Evolutionary conservation across 2,797 vertebrate species (phyloP).

Genomic region (Periparus ater): DNA sequence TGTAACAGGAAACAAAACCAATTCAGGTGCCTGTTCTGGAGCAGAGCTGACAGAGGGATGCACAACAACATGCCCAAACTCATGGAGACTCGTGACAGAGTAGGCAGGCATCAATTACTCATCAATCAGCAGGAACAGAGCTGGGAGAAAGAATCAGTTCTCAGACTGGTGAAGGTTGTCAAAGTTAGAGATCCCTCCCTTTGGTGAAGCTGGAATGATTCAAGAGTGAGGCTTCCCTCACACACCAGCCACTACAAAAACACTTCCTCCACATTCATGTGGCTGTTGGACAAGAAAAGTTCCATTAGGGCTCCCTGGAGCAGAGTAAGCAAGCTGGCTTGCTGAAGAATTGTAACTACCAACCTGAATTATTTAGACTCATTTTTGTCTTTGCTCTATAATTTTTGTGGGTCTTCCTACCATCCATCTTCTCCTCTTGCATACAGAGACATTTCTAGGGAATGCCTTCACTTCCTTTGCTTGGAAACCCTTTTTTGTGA

Average conservation of each 20-base stretch:
- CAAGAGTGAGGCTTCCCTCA: neutral
- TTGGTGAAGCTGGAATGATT: neutral
- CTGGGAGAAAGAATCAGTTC: neutral
- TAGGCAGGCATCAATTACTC: conserved; percentile 52
- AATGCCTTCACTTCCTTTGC: neutral
- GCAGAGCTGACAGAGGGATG: neutral
- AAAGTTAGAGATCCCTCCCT: neutral
- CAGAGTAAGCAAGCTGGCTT: neutral
- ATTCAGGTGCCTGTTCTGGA: neutral
- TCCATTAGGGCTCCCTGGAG: neutral
- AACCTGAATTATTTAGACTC: neutral
- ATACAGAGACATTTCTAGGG: neutral
- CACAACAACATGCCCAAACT: neutral
- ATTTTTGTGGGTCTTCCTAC: neutral
- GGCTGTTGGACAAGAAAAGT: neutral
- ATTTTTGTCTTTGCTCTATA: neutral
- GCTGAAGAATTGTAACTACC: neutral
- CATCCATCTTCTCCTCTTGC: neutral
- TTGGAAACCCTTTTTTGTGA: neutral
- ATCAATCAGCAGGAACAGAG: conserved; percentile 30
- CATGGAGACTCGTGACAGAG: conserved; percentile 21
- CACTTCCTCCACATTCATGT: neutral
- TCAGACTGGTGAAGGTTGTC: neutral
- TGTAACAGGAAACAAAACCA: neutral
- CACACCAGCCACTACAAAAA: conserved; percentile 5